Evolutionary conservation across 2,113 vertebrate genomes (phyloP).

Genomic region (Prolemur simus): DNA sequence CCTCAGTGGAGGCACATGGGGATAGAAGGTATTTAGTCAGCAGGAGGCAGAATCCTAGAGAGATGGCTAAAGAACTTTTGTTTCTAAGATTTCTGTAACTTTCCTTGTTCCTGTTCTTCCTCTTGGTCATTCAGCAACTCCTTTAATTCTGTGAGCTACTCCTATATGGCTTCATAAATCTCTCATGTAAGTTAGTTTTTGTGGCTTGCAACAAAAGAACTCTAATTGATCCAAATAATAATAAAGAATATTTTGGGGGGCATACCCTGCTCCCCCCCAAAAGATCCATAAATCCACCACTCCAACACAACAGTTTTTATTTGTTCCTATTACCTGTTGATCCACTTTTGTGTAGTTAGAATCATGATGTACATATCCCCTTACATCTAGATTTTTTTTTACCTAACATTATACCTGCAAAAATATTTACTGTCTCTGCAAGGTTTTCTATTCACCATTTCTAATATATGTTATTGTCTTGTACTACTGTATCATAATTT

Average conservation of each 20-base stretch:
- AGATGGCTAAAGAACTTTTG: neutral
- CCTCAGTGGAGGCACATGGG: neutral
- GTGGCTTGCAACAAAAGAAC: neutral
- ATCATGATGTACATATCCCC: neutral
- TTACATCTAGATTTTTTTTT: slow-evolving; percentile 3
- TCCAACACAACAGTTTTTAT: neutral
- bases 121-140: neutral
- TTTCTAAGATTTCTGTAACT: neutral
- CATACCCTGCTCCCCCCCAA: neutral
- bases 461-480: slow-evolving; percentile 14
- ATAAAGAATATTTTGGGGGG: neutral
- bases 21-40: neutral
- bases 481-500: neutral
- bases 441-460: neutral
- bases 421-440: neutral
- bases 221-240: slow-evolving; percentile 5
- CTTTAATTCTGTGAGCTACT: neutral
- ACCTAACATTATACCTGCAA: neutral
- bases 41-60: neutral
- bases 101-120: neutral
- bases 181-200: slow-evolving; percentile 35
- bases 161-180: neutral
- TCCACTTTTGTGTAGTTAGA: neutral
- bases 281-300: neutral
- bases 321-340: neutral